phyloP scores from a whole-genome alignment of 2,888 invertebrate genomes.

The Oegoconia quadripuncta region DNA sequence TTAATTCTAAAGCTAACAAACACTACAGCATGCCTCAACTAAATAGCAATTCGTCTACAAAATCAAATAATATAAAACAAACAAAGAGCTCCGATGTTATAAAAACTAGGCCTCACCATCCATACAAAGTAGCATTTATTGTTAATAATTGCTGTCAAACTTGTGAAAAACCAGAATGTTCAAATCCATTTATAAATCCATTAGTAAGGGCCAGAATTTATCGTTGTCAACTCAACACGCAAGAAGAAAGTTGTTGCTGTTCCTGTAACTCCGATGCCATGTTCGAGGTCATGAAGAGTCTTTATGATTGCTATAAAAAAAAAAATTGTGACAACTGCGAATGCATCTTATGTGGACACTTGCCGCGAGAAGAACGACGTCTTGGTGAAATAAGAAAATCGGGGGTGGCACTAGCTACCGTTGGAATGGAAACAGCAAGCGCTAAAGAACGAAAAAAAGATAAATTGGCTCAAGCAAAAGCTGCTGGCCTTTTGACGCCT shows the following conservation, averaged over 20 bases:
- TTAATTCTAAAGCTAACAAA: neutral
- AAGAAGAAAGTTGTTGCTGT: slow-evolving; percentile 31
- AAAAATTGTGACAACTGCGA: slow-evolving; percentile 10
- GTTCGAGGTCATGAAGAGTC: slow-evolving; percentile 17
- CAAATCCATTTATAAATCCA: slow-evolving; percentile 9
- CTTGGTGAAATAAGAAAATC: slow-evolving; percentile 1
- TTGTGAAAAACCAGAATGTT: slow-evolving; percentile 14
- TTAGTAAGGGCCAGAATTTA: slow-evolving; percentile 18
- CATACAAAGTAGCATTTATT: slow-evolving; percentile 20
- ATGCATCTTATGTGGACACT: slow-evolving; percentile 9
- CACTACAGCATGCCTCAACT: slow-evolving; percentile 13
- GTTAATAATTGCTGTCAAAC: slow-evolving; percentile 24
- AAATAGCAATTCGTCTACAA: neutral
- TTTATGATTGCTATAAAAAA: slow-evolving; percentile 17
- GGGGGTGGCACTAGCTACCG: neutral
- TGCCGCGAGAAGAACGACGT: slow-evolving; percentile 4
- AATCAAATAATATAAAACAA: neutral
- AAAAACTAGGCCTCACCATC: slow-evolving; percentile 8
- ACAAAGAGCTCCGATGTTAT: neutral
- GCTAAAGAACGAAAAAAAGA: slow-evolving; percentile 11
- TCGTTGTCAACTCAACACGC: slow-evolving; percentile 25
- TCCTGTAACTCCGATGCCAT: slow-evolving; percentile 15
- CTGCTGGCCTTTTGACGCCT: slow-evolving; percentile 30
- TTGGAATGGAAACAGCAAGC: neutral
- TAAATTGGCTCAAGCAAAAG: slow-evolving; percentile 28